Evolutionary conservation across 2,888 invertebrate genomes (phyloP).

Genomic region (Heterodera filipjevi): DNA sequence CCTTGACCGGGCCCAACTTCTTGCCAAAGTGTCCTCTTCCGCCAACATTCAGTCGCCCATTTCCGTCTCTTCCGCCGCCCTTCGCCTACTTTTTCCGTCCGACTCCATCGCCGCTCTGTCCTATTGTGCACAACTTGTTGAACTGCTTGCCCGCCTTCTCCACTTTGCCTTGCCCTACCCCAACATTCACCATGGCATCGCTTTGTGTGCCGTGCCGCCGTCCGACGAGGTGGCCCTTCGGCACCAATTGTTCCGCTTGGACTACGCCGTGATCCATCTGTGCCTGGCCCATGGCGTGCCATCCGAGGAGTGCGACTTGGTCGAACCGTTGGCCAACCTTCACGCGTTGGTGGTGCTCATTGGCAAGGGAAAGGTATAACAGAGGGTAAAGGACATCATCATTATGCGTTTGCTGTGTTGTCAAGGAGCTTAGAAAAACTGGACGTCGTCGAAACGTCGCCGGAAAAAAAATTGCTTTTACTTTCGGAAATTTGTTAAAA

Average conservation of each 20-base stretch:
- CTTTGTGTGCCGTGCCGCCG: neutral
- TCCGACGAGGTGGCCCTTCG: conserved; percentile 6
- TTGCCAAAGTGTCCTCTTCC: conserved; percentile 3
- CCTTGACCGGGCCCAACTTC: conserved; percentile 12
- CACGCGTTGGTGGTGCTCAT: conserved; percentile 17
- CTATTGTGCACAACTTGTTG: conserved; percentile 13
- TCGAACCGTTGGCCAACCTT: conserved; percentile 30
- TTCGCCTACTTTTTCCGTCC: neutral
- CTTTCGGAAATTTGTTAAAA: too few species aligned
- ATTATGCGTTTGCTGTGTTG: too few species aligned
- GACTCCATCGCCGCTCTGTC: conserved; percentile 20
- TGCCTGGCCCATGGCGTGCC: conserved; percentile 24
- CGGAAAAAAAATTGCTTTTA: too few species aligned
- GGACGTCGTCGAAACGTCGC: too few species aligned
- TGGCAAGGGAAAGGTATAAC: conserved; percentile 21
- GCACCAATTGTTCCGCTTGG: conserved; percentile 14
- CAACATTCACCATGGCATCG: conserved; percentile 8
- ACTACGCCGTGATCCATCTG: conserved; percentile 22
- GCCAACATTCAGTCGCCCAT: neutral
- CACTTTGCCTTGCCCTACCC: conserved; percentile 19
- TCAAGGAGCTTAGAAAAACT: too few species aligned
- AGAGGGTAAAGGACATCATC: too few species aligned
- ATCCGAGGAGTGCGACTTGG: conserved; percentile 23
- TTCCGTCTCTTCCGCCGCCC: neutral
- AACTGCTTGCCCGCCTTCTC: conserved; percentile 18